Base-by-base conservation (phyloP, 2,797 vertebrate genomes). In the Coregonus sp. region DNA sequence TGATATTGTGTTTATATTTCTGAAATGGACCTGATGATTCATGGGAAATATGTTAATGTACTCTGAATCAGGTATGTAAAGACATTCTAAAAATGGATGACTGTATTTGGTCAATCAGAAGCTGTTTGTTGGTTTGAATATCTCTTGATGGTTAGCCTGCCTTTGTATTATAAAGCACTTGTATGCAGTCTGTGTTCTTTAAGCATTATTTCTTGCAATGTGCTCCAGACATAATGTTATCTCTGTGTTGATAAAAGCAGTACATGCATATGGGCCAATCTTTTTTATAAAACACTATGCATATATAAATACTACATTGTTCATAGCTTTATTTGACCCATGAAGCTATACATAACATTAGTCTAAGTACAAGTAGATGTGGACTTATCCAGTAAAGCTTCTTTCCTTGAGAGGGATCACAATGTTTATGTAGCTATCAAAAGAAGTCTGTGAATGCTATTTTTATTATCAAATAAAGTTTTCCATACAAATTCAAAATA, bases 401-500 rank as follows among this genome's bases (percentile, higher is more conserved):
- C 95, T 96, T 96, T 96, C 95, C 94, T 95, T 94, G 91, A 94
- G 94, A 97, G 94, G 94, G 95, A 95, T 97, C 95, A 96, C 95
- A 95, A 94, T 95, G 95, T 97, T 96, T 96, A 96, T 97, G 95
- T 98, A 97, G 95, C 96, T 97, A 95, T 94, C 93, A 94, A 95
- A 95, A 94, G 93, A 97, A 96, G 94, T 97, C 96, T 97, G 96
- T 97, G 96, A 96, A 96, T 96, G 96, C 95, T 97, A 96, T 98
- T 98, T 98, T 98, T 97, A 95, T 96, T 96, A 97, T 97, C 94
- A 95, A 98, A 98, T 98, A 98, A 98, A 96, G 93, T 97, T 98
- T 98, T 97, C 96, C 96, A 96, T 96, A 95, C 94, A 97, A 95
- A 96, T 92, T 92, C 84, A 90, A 73, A 89, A 81, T 72, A 59